Evolutionary conservation across 2,797 vertebrate species (phyloP), one percentile per base, ranked within the genome.

Genomic region (Anomalospiza imberbis): DNA sequence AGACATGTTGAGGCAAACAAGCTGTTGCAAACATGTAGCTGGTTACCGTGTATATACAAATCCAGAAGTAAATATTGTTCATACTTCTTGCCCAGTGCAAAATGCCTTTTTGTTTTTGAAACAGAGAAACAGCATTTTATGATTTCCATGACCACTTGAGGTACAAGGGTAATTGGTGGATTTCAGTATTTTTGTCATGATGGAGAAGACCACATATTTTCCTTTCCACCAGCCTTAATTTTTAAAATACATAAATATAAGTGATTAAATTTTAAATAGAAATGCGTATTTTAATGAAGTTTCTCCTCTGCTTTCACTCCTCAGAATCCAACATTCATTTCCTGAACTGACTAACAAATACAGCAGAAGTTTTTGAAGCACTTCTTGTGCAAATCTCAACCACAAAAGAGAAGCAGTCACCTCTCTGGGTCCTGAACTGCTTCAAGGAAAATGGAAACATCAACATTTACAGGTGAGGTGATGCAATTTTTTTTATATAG

Each of bases 1-100:
- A 85, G 89, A 55, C 57, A 12, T 54, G 66, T 80, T 85, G 80
- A 89, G 89, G 81, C 92, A 92, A 82, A 91, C 32, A 18, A 85
- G 80, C 72, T 91, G 21, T 34, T 78, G 34, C 67, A 72, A 85
- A 61, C 38, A n/a, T 21, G 42, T 36, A 67, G 31, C 45, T 83
- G n/a, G 15, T 66, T 61, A 81, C 51, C 34, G 34, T 20, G 25
- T 40, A 36, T 8, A 6, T 63, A 54, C 18, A 78, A 79, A 92
- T 74, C 40, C 54, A 85, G 25, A 66, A 48, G 36, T 40, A 84
- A 91, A 89, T 72, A 42, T 28, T 78, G 19, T 60, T 91, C 85
- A 38, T 80, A 70, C 10, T 55, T 85, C 26, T 61, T 63, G 11
- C 2, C 6, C 17, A 57, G 10, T 31, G 51, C 34, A 83, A 83